Percentiles rank a stretch among this genome's conserved stretches.
Conservation (phyloP, 2,888 invertebrate species). For the Machimus rusticus region DNA sequence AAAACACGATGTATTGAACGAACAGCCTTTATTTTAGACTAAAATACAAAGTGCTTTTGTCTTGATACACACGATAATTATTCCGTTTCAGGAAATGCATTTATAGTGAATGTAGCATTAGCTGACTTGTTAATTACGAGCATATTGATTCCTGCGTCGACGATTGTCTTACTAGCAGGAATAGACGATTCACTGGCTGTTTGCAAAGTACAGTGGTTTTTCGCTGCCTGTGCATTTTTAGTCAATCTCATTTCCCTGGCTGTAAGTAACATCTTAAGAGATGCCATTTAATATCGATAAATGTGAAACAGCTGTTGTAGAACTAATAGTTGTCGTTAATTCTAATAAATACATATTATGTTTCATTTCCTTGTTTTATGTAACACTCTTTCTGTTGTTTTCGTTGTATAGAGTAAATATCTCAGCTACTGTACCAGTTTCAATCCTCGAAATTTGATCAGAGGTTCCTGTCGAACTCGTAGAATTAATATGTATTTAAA, state of each 20-base stretch:
- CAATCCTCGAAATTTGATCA: not conserved
- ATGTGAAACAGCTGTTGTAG: not conserved
- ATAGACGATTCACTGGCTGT: constrained; percentile 67
- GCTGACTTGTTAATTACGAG: constrained; percentile 76
- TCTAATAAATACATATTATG: not conserved
- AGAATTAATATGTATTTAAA: not conserved
- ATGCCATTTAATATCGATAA: constrained; percentile 7
- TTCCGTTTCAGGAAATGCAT: constrained; percentile 69
- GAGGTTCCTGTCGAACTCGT: not conserved
- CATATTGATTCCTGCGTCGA: constrained; percentile 73
- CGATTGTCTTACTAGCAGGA: constrained; percentile 74
- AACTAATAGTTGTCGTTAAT: not conserved
- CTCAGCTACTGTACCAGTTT: not conserved
- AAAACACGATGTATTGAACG: not conserved
- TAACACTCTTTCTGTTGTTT: not conserved
- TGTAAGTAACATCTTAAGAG: constrained; percentile 59
- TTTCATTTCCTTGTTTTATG: not conserved
- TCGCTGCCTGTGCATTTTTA: constrained; percentile 72
- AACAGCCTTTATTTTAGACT: not conserved
- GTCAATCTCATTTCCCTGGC: constrained; percentile 70
- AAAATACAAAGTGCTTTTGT: not conserved
- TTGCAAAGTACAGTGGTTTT: constrained; percentile 73
- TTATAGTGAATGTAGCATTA: constrained; percentile 74
- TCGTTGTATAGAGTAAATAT: not conserved
- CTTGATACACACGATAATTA: constrained; percentile 41